These are phyloP conservation scores for Pomacea maculata DNA, from an alignment of 1,140 invertebrate species.

Conservation along the genomic window DNA sequence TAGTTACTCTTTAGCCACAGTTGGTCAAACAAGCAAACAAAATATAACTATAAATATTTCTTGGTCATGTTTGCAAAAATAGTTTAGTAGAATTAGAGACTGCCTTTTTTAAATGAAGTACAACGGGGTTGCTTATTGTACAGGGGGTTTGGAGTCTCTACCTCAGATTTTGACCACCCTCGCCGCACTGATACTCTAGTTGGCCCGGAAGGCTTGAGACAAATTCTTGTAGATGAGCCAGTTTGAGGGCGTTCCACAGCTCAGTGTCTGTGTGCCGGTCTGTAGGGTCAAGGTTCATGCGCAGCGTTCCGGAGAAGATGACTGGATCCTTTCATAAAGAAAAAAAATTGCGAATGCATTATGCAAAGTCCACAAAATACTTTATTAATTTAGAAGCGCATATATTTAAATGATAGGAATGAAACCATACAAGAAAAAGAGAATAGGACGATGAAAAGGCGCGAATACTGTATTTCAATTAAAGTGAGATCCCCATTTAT, in stretches of 20 bases:
- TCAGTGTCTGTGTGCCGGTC: conserved; percentile 75
- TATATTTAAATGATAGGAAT: neutral
- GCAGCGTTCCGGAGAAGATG: conserved; percentile 82
- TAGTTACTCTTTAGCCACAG: no score
- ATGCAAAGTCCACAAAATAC: no score
- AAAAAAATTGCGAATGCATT: neutral
- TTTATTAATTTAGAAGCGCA: no score
- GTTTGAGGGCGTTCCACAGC: conserved; percentile 79
- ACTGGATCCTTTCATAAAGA: conserved; percentile 72
- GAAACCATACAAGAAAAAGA: neutral
- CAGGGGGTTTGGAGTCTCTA: conserved; percentile 17
- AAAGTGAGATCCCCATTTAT: neutral
- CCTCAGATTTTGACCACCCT: conserved; percentile 67
- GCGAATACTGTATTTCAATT: no score
- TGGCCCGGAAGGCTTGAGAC: conserved; percentile 51
- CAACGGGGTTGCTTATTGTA: no score
- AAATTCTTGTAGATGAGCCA: conserved; percentile 68
- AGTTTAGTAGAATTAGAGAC: no score
- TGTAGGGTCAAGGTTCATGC: conserved; percentile 89
- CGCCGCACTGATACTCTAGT: conserved; percentile 60
- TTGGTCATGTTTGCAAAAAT: no score
- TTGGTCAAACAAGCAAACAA: no score
- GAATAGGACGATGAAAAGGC: neutral
- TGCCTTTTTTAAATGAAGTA: no score
- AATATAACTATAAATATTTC: no score